phyloP scores from a whole-genome alignment of 2,797 vertebrate species.

The Etheostoma nigrum region DNA sequence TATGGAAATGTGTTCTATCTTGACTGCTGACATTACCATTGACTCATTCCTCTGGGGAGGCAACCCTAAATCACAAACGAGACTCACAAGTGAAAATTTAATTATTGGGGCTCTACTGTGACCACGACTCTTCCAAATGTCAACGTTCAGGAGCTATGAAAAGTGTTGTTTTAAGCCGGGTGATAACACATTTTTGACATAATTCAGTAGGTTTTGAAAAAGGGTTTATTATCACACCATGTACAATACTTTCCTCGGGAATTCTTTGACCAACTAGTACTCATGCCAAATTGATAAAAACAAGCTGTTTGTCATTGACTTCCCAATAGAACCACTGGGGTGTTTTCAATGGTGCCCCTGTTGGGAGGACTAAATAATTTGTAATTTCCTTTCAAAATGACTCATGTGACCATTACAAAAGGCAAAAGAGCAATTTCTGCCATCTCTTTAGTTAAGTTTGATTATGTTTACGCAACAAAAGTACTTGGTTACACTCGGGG shows the following conservation, averaged over 20 bases:
- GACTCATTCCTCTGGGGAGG: slow-evolving; percentile 44
- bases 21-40: slow-evolving; percentile 51
- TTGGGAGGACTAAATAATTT: neutral
- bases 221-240: neutral
- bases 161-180: neutral
- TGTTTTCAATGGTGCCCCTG: neutral
- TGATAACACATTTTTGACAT: slow-evolving; percentile 3
- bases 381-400: neutral
- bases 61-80: slow-evolving; percentile 29
- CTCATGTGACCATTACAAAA: neutral
- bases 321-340: neutral
- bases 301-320: slow-evolving; percentile 5
- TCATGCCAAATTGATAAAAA: neutral
- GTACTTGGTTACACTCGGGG: neutral
- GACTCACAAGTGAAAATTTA: slow-evolving; percentile 35
- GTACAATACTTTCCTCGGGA: neutral
- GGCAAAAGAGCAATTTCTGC: neutral
- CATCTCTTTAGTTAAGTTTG: neutral
- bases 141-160: slow-evolving; percentile 5
- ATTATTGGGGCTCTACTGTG: slow-evolving; percentile 14
- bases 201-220: slow-evolving; percentile 1
- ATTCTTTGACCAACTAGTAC: neutral
- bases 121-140: slow-evolving; percentile 22
- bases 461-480: neutral
- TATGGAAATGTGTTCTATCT: slow-evolving; percentile 52